Evolutionary conservation across 2,797 vertebrate genomes (phyloP).

Genomic region (Nannoperca australis): DNA sequence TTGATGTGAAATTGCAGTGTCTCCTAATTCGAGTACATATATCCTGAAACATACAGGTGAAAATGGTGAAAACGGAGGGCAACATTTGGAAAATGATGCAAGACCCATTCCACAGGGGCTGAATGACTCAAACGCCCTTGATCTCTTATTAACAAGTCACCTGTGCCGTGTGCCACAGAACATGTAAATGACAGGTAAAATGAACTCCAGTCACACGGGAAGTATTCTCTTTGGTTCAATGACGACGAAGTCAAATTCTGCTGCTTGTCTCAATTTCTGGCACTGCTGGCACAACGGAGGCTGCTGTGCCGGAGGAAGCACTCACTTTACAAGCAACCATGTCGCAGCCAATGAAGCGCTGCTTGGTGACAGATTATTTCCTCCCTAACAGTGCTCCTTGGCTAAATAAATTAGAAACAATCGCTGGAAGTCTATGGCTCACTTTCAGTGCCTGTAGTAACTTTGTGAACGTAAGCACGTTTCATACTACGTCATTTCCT

Average conservation of each 20-base stretch:
- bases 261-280: conserved; percentile 17
- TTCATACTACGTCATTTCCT: too few relatives aligned
- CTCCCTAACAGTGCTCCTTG: neutral
- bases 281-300: conserved; percentile 5
- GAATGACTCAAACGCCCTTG: conserved; percentile 44
- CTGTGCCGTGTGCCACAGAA: neutral
- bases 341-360: neutral
- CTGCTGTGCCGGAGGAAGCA: neutral
- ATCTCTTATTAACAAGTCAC: conserved; percentile 39
- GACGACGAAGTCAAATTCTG: conserved; percentile 39
- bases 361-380: neutral
- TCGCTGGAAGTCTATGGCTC: neutral
- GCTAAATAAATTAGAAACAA: neutral
- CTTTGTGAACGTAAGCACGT: too few relatives aligned
- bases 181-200: conserved; percentile 31
- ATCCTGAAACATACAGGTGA: conserved; percentile 16
- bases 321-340: neutral
- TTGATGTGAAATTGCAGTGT: neutral
- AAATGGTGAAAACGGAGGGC: conserved; percentile 9
- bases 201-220: conserved; percentile 29
- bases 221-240: conserved; percentile 44
- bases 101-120: conserved; percentile 18
- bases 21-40: neutral
- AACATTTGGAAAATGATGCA: conserved; percentile 24
- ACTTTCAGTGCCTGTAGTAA: too few relatives aligned